phyloP scores from a whole-genome alignment of 64 coral and sea anemone genomes.

The Montipora foliosa region DNA sequence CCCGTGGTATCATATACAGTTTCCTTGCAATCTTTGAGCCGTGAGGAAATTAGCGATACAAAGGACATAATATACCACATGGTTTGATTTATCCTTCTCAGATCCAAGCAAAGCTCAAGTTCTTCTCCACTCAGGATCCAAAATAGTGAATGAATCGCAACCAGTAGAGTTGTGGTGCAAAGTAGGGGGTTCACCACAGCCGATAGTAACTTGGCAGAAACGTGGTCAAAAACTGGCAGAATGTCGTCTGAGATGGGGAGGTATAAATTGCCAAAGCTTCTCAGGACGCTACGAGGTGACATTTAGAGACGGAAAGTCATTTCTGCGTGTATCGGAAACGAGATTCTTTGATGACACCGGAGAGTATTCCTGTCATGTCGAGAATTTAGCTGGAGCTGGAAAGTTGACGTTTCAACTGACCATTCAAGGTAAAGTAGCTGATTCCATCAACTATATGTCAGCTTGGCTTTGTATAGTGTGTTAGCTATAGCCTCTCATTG shows the following conservation, averaged over 20 bases:
- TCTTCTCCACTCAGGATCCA: slow-evolving; percentile 3
- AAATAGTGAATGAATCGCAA: slow-evolving; percentile 23
- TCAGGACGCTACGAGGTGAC: not conserved
- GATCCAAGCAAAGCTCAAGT: not conserved
- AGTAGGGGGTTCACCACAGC: slow-evolving; percentile 6
- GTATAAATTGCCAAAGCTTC: not conserved
- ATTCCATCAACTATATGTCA: no score
- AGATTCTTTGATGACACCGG: not conserved
- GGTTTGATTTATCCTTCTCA: not conserved
- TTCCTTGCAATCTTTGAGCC: no score
- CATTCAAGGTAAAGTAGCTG: slow-evolving; percentile 26
- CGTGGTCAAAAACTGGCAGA: not conserved
- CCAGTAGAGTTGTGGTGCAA: not conserved
- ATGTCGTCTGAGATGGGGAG: slow-evolving; percentile 17
- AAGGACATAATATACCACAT: not conserved
- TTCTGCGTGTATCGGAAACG: not conserved
- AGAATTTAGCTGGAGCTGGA: slow-evolving; percentile 26
- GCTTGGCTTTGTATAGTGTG: no score
- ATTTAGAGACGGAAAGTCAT: not conserved
- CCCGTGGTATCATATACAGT: no score
- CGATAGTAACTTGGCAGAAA: slow-evolving; percentile 35
- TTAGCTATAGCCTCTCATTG: no score
- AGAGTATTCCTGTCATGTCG: slow-evolving; percentile 6
- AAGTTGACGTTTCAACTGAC: slow-evolving; percentile 6
- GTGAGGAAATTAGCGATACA: not conserved